These are phyloP conservation scores for Acropora yongei DNA, from an alignment of 64 coral and sea anemone species.

Conservation along the genomic window DNA sequence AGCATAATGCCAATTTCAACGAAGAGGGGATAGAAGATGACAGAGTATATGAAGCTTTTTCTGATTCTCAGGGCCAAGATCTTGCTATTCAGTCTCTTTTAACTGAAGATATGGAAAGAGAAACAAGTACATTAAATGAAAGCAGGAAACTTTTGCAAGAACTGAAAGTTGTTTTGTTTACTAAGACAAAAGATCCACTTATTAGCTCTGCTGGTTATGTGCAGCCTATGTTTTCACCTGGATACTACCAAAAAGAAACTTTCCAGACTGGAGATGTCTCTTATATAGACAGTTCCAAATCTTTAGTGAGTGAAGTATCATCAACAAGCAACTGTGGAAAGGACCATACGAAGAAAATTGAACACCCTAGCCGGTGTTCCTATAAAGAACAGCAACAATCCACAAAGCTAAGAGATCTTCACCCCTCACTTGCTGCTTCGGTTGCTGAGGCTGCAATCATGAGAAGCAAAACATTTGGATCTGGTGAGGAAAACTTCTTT, in stretches of 20 bases:
- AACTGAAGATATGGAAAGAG: constrained; percentile 64
- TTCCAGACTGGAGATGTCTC: background rate
- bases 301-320: background rate
- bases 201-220: constrained; percentile 85
- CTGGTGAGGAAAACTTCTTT: constrained; percentile 56
- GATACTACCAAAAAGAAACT: background rate
- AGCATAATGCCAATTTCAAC: background rate
- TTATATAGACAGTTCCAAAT: background rate
- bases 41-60: constrained; percentile 89
- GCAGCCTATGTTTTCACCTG: constrained; percentile 36
- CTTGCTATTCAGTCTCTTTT: background rate
- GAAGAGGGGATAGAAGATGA: constrained; percentile 48
- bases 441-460: constrained; percentile 63
- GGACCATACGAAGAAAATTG: background rate
- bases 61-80: constrained; percentile 55
- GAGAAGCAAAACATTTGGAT: constrained; percentile 39
- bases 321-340: background rate
- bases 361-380: background rate
- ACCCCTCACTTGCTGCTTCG: constrained; percentile 65
- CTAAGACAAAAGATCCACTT: constrained; percentile 83
- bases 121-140: constrained; percentile 70
- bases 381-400: background rate
- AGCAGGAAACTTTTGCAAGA: constrained; percentile 84
- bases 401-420: background rate
- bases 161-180: constrained; percentile 81